Conservation (phyloP, 2,113 vertebrate genomes). For the Pterocles gutturalis region DNA sequence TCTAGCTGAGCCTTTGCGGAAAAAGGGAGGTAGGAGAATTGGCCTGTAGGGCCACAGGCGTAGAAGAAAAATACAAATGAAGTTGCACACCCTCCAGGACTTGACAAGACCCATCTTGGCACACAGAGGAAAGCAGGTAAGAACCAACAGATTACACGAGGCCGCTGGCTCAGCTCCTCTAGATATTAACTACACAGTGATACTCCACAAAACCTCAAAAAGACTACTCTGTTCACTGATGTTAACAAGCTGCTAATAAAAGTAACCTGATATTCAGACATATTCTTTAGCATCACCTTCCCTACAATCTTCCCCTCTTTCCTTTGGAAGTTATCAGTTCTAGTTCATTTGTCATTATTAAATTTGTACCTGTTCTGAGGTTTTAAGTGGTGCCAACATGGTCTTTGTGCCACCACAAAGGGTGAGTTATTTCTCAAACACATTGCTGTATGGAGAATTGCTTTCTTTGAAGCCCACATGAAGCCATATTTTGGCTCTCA, state of each 20-base stretch:
- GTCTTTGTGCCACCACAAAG: neutral
- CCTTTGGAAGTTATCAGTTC: neutral
- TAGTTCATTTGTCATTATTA: neutral
- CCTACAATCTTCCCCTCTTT: neutral
- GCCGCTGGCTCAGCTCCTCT: neutral
- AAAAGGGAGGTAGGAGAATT: slow-evolving; percentile 35
- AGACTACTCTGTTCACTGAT: neutral
- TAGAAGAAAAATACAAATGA: slow-evolving; percentile 38
- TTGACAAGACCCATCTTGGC: slow-evolving; percentile 73
- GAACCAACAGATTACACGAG: neutral
- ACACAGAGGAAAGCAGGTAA: slow-evolving; percentile 76
- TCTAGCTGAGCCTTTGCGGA: slow-evolving; percentile 60
- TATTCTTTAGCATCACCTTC: neutral
- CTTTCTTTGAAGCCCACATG: neutral
- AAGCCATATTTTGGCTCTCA: neutral
- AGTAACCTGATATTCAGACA: neutral
- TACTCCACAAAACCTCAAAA: neutral
- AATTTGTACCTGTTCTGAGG: neutral
- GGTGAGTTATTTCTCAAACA: neutral
- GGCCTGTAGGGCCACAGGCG: neutral
- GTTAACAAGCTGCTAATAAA: neutral
- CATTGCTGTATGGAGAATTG: neutral
- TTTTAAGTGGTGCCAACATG: neutral
- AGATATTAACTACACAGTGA: neutral
- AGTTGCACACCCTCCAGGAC: slow-evolving; percentile 73